Base-by-base conservation (phyloP, 2,113 vertebrate species). In the Argyrosomus japonicus region DNA sequence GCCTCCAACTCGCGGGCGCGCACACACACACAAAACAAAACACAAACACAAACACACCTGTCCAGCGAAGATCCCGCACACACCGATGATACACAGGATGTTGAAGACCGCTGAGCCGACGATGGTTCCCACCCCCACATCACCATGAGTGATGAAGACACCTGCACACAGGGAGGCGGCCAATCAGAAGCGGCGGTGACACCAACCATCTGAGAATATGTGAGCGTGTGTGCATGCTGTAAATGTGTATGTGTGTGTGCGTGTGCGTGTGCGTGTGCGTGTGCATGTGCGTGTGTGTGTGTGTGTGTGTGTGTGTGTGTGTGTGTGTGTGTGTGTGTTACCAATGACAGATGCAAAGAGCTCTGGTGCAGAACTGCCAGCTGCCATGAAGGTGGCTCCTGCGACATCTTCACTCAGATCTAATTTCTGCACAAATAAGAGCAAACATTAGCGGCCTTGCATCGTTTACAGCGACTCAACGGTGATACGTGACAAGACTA, bases 301-400 rank as follows among this genome's bases (percentile, higher is more conserved):
- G n/a, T n/a, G n/a, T n/a, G n/a, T n/a, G n/a, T n/a, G n/a, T n/a
- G n/a, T n/a, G n/a, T n/a, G n/a, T n/a, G n/a, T n/a, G n/a, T n/a
- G n/a, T 54, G 14, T n/a, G 29, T 70, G 40, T 29, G 13, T 63
- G 53, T 32, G 56, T 43, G 64, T 47, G 72, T 62, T 94, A 99
- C 98, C 98, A 79, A 99, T 99, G 69, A 99, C 91, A 8, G 98
- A 99, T 45, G 98, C 97, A 89, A 99, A 99, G 25, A 99, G 95
- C 84, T 99, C 98, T 7, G 98, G 98, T 0, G 98, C 99, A 2
- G 98, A 99, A 92, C 98, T 99, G 81, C 98, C 98, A 17, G 98
- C 98, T 77, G 98, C 98, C 98, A 99, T 99, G 94, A 99, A 99
- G 21, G 98, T 99, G 75, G 98, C 98, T 83, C 98, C 98, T 0